Evolutionary conservation across 2,113 vertebrate species (phyloP).

Genomic region (Felis chaus): DNA sequence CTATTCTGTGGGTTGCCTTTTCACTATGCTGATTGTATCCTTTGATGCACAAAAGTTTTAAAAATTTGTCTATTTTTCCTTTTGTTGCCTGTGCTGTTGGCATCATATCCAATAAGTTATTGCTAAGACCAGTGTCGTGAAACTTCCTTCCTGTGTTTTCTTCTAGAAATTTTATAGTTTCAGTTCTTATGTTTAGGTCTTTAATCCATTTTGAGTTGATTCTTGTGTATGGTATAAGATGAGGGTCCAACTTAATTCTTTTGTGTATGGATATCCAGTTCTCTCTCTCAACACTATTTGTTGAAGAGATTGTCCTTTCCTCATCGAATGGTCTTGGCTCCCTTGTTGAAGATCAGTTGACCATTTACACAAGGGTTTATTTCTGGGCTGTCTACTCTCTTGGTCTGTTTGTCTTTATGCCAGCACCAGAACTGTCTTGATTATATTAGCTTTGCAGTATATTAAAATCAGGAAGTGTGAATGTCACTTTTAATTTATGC

Average conservation of each 20-base stretch:
- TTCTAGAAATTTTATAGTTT: neutral
- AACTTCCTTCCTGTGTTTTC: neutral
- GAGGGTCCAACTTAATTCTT: neutral
- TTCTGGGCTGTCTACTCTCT: neutral
- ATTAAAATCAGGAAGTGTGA: slow-evolving; percentile 15
- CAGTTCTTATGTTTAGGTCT: neutral
- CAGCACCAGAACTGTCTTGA: neutral
- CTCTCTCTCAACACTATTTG: neutral
- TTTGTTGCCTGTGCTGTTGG: neutral
- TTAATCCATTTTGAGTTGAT: slow-evolving; percentile 23
- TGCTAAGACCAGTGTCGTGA: neutral
- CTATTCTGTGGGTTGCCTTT: neutral
- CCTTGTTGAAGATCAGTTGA: neutral
- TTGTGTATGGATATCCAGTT: neutral
- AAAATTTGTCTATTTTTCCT: neutral
- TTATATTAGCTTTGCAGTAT: neutral
- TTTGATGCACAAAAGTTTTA: neutral
- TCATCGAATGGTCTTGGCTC: neutral
- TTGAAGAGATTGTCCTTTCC: neutral
- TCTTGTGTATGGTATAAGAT: neutral
- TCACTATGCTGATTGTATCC: neutral
- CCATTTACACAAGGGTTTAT: neutral
- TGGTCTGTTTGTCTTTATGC: neutral
- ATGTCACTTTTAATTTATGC: neutral
- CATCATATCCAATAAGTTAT: neutral